phyloP scores from a whole-genome alignment of 2,797 vertebrate species.

The Apodemus agrarius region DNA sequence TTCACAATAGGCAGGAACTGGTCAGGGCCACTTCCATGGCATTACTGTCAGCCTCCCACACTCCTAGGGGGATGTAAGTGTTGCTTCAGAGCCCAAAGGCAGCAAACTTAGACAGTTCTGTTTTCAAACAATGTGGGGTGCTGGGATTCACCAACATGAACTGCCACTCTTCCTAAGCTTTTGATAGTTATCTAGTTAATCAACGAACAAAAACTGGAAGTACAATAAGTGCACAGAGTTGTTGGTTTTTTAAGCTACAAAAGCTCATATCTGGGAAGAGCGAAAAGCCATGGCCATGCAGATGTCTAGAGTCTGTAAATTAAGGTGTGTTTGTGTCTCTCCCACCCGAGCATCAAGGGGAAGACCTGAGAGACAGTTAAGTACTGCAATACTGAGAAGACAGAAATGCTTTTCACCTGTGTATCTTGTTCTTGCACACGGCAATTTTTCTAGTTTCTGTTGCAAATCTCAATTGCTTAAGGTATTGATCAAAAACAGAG shows the following conservation, averaged over 20 bases:
- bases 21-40: background rate
- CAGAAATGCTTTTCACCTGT: background rate
- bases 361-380: background rate
- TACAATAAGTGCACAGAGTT: background rate
- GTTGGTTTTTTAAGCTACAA: background rate
- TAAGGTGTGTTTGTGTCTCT: background rate
- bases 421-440: background rate
- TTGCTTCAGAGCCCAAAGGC: background rate
- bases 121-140: background rate
- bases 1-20: background rate
- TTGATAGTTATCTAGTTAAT: background rate
- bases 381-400: background rate
- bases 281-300: background rate
- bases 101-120: background rate
- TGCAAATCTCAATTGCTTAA: background rate
- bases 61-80: no score
- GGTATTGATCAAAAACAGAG: background rate
- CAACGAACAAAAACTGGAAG: background rate
- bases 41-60: background rate
- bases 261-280: constrained; percentile 4
- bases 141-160: background rate
- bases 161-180: background rate
- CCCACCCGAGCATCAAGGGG: background rate
- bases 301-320: background rate
- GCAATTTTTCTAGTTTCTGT: background rate